Evolutionary conservation across 2,888 invertebrate genomes (phyloP), one percentile per base, ranked within the genome.

Genomic region (Ormia ochracea): DNA sequence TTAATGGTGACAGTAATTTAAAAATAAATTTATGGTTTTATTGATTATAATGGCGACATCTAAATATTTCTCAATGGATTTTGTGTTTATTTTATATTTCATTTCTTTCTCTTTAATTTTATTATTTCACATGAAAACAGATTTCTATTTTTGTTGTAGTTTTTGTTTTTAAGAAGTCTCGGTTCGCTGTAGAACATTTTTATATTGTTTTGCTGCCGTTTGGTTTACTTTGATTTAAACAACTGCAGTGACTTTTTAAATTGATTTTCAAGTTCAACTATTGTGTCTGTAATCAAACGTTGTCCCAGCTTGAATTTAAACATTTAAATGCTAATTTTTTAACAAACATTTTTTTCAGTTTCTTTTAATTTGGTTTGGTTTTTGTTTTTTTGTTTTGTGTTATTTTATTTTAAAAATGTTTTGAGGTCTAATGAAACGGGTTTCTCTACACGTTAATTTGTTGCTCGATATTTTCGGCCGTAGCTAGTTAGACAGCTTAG

Each of bases 251-350:
- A 78, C 69, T 81, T 85, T 86, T 86, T 86, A 85, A 87, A 87
- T 87, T 87, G 86, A 85, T 86, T 85, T 85, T 87, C 87, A 87
- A 87, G 87, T 87, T 87, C 87, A 87, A 85, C 75, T n/a, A 61
- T 74, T 74, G 41, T 58, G 63, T 68, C 59, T 36, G 69, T 58
- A 74, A 54, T 66, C 59, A 78, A 50, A 33, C 41, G 4, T 17
- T 23, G 36, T 23, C 31, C 23, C 56, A 70, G 73, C 63, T 45
- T 73, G 63, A 76, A 76, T 76, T 80, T 72, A 80, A 70, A 70
- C 63, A 58, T 66, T 74, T 75, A 79, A 70, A 65, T 66, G 79
- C 72, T 79, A 74, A 58, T 79, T 78, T 43, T 61, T 63, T 23
- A 14, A 38, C 12, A 12, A n/a, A 28, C 21, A 26, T 38, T 33